phyloP scores from a whole-genome alignment of 2,888 invertebrate genomes.

The Lasius platythorax region DNA sequence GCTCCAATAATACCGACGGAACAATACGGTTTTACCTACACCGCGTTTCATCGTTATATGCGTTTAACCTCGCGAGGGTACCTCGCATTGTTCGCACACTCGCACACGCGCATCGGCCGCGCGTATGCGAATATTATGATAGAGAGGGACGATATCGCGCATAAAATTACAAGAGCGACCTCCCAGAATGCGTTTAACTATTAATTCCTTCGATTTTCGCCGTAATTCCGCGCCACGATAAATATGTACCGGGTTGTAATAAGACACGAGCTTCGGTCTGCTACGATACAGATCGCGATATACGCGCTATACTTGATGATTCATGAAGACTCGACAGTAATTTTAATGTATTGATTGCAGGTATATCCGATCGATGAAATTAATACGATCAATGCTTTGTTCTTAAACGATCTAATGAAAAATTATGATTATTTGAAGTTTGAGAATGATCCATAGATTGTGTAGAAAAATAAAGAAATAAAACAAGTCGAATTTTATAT shows the following conservation, averaged over 20 bases:
- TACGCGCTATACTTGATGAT: not conserved
- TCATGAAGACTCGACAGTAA: not conserved
- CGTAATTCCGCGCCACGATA: constrained; percentile 51
- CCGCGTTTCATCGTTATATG: constrained; percentile 51
- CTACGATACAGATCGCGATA: constrained; percentile 30
- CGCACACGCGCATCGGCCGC: constrained; percentile 8
- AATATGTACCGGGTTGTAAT: constrained; percentile 49
- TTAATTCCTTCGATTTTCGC: constrained; percentile 63
- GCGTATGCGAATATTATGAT: constrained; percentile 30
- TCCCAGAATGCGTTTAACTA: constrained; percentile 54
- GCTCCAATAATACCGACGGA: constrained; percentile 73
- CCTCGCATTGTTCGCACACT: constrained; percentile 22
- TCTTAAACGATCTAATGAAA: not conserved
- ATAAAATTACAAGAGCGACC: constrained; percentile 63
- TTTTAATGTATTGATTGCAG: not conserved
- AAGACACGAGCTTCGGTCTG: constrained; percentile 30
- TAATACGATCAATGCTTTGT: not conserved
- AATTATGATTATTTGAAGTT: not conserved
- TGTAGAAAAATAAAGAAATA: not conserved
- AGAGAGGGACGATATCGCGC: constrained; percentile 38
- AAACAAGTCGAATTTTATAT: not conserved
- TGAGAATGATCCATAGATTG: not conserved
- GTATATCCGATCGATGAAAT: not conserved
- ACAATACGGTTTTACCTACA: constrained; percentile 70
- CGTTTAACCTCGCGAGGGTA: constrained; percentile 56